These are phyloP conservation scores for Odobenus rosmarus DNA, from an alignment of 2,113 vertebrate species.

Conservation along the genomic window DNA sequence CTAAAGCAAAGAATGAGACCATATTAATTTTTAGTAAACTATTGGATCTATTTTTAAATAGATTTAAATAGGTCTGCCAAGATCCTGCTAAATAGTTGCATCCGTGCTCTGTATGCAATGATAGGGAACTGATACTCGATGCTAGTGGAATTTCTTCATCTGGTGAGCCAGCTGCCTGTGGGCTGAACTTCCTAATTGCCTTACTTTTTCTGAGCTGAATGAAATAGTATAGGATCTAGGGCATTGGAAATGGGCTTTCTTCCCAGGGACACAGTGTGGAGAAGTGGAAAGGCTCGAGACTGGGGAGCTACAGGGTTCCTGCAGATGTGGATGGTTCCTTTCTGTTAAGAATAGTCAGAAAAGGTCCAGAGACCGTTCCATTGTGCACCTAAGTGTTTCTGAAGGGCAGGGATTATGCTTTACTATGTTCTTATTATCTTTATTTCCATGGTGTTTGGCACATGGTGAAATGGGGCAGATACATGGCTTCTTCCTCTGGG, in stretches of 20 bases:
- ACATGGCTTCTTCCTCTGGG: background rate
- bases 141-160: background rate
- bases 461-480: background rate
- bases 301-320: background rate
- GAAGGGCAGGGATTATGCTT: background rate
- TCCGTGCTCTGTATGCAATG: background rate
- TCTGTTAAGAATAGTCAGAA: background rate
- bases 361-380: background rate
- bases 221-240: background rate
- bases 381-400: background rate
- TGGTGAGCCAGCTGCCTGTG: background rate
- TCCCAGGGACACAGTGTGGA: background rate
- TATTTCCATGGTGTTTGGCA: background rate
- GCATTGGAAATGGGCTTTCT: background rate
- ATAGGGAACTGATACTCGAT: background rate
- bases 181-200: background rate
- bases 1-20: background rate
- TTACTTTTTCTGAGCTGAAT: background rate
- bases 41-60: background rate
- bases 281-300: background rate
- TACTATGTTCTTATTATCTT: background rate
- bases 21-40: constrained; percentile 27
- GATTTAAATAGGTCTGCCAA: background rate
- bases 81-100: background rate
- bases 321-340: background rate